Evolutionary conservation across 2,113 vertebrate species (phyloP).

Genomic region (Petromus typicus): DNA sequence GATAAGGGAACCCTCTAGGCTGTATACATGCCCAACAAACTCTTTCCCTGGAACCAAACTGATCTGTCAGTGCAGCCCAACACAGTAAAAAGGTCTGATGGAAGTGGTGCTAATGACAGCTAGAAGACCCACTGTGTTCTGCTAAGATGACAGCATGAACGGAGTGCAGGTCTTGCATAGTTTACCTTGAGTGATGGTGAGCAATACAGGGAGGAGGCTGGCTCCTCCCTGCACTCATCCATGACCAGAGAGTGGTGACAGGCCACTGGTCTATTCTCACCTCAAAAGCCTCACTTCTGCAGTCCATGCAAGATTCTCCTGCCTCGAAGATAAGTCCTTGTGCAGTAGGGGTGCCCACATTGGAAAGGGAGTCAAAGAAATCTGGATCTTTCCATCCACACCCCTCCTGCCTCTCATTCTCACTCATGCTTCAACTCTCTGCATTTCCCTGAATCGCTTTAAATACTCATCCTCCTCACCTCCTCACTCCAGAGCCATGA

Average conservation of each 20-base stretch:
- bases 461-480: background rate
- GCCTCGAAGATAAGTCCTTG: background rate
- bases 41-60: background rate
- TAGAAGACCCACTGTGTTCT: conserved; percentile 5
- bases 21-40: background rate
- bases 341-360: background rate
- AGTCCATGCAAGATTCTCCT: background rate
- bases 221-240: background rate
- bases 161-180: background rate
- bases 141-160: background rate
- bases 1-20: too few species aligned
- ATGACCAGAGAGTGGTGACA: conserved; percentile 5
- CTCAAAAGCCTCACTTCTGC: background rate
- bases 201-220: background rate
- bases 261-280: background rate
- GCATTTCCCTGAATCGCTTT: background rate
- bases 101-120: background rate
- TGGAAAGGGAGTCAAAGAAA: background rate
- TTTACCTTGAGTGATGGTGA: background rate
- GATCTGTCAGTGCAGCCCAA: background rate
- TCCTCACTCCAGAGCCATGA: background rate
- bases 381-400: background rate
- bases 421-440: background rate
- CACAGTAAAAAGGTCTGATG: background rate
- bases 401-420: background rate